Evolutionary conservation across 2,113 vertebrate species (phyloP).

Genomic region (Neogobius melanostomus): DNA sequence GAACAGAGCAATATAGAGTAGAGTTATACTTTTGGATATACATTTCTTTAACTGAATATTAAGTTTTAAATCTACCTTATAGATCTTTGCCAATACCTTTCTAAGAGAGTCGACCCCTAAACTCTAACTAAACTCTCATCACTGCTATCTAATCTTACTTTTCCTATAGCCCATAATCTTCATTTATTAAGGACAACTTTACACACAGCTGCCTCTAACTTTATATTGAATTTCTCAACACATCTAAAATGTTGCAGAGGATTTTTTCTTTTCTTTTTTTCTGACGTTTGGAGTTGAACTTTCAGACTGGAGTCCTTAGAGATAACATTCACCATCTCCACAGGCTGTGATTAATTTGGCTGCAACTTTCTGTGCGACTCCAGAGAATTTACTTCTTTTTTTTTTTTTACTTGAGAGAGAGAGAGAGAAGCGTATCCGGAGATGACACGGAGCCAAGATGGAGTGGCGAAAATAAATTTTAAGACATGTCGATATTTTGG

Average conservation of each 20-base stretch:
- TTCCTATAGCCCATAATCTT: too few species aligned
- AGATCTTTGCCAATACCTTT: too few species aligned
- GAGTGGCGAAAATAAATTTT: slow-evolving; percentile 43
- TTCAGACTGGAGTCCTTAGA: neutral
- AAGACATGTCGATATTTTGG: slow-evolving; percentile 52
- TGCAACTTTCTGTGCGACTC: neutral
- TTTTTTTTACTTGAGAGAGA: neutral
- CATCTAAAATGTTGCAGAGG: neutral
- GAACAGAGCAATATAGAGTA: too few species aligned
- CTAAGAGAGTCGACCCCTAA: too few species aligned
- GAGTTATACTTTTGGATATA: too few species aligned
- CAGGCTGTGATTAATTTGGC: slow-evolving; percentile 3
- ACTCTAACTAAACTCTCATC: too few species aligned
- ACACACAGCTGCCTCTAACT: neutral
- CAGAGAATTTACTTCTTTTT: slow-evolving; percentile 26
- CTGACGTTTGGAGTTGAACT: neutral
- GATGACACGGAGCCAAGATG: slow-evolving; percentile 33
- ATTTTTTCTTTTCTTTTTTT: neutral
- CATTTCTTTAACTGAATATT: too few species aligned
- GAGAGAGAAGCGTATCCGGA: slow-evolving; percentile 16
- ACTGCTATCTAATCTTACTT: too few species aligned
- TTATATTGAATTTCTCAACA: neutral
- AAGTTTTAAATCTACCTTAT: too few species aligned
- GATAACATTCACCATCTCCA: slow-evolving; percentile 9
- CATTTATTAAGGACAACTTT: too few species aligned